These are phyloP conservation scores for Tromatobia lineatoria DNA, from an alignment of 2,888 invertebrate species.

Conservation along the genomic window DNA sequence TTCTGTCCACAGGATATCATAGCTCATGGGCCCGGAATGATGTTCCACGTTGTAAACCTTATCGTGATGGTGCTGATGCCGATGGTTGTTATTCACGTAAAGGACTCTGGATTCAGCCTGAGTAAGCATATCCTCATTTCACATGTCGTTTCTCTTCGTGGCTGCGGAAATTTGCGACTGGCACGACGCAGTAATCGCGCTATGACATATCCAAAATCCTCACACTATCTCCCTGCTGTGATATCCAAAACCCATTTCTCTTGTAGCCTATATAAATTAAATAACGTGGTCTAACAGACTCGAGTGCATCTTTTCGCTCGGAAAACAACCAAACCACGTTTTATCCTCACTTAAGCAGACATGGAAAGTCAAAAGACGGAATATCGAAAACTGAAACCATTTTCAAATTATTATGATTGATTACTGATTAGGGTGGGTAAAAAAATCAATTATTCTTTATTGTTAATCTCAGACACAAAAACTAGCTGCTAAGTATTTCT, in stretches of 20 bases:
- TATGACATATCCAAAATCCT: background rate
- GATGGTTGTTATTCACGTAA: slow-evolving; percentile 92
- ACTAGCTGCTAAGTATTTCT: too few species aligned
- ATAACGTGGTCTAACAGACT: slow-evolving; percentile 1
- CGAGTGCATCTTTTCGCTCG: background rate
- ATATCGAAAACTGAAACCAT: too few species aligned
- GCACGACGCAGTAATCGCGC: slow-evolving; percentile 8
- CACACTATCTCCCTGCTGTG: background rate
- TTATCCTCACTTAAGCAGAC: too few species aligned
- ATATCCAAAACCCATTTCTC: slow-evolving; percentile 1
- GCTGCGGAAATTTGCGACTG: slow-evolving; percentile 25
- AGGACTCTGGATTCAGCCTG: slow-evolving; percentile 92
- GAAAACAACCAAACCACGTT: background rate
- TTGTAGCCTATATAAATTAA: background rate
- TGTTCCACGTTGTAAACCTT: slow-evolving; percentile 92
- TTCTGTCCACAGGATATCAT: slow-evolving; percentile 89
- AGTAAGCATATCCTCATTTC: slow-evolving; percentile 86
- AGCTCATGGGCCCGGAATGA: slow-evolving; percentile 89
- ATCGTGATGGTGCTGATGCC: slow-evolving; percentile 92
- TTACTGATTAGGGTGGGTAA: too few species aligned
- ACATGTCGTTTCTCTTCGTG: slow-evolving; percentile 47
- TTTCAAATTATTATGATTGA: too few species aligned
- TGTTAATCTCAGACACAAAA: too few species aligned
- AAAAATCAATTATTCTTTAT: too few species aligned
- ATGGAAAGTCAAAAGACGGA: too few species aligned